Evolutionary conservation across 2,888 invertebrate species (phyloP).

Genomic region (Amphiduros pacificus): DNA sequence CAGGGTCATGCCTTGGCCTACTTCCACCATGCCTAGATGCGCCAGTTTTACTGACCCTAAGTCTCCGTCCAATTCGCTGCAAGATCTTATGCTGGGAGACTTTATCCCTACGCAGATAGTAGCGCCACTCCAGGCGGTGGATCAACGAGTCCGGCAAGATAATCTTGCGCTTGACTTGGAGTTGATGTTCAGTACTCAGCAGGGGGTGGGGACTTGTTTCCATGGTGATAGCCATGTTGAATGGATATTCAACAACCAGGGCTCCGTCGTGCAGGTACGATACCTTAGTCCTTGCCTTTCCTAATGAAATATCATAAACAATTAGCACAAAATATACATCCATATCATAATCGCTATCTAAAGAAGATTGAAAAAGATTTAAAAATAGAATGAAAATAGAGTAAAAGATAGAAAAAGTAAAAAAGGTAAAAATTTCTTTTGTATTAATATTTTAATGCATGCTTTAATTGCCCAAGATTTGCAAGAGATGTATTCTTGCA

Average conservation of each 20-base stretch:
- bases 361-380: neutral
- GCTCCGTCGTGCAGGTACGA: constrained; percentile 56
- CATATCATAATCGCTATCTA: neutral
- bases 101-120: constrained; percentile 74
- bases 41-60: constrained; percentile 49
- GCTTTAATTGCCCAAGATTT: too few relatives aligned
- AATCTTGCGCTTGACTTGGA: constrained; percentile 55
- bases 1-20: constrained; percentile 36
- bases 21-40: constrained; percentile 36
- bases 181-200: constrained; percentile 65
- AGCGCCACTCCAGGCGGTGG: constrained; percentile 94
- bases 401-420: too few relatives aligned
- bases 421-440: too few relatives aligned
- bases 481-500: too few relatives aligned
- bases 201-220: constrained; percentile 90
- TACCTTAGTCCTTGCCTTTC: constrained; percentile 49
- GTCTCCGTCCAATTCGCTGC: constrained; percentile 46
- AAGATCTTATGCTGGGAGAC: constrained; percentile 38
- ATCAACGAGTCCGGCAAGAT: constrained; percentile 52
- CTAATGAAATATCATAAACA: constrained; percentile 28
- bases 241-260: constrained; percentile 56
- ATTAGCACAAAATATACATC: neutral
- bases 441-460: too few relatives aligned
- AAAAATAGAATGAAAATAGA: too few relatives aligned
- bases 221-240: constrained; percentile 71